Evolutionary conservation across 2,797 vertebrate genomes (phyloP).

Genomic region (Lemur catta): DNA sequence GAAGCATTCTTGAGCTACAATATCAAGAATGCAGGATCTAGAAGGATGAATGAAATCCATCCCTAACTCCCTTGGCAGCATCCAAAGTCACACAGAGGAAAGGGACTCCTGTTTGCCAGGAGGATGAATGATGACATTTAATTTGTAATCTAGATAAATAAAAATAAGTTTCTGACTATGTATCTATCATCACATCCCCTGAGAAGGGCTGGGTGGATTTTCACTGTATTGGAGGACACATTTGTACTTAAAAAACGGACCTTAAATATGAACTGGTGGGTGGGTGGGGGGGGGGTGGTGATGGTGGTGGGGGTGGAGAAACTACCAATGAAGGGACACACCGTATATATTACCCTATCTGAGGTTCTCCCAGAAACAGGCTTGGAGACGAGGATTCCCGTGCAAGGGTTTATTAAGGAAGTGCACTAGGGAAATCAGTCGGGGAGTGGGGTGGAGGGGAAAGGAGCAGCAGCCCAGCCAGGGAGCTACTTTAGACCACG

Average conservation of each 20-base stretch:
- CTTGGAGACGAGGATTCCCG: neutral
- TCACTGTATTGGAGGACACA: neutral
- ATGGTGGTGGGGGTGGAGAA: neutral
- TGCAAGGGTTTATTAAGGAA: neutral
- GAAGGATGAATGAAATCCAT: neutral
- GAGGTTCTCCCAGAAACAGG: neutral
- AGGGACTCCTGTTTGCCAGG: neutral
- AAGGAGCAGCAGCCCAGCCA: neutral
- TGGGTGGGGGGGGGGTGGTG: fast-evolving
- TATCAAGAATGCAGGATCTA: neutral
- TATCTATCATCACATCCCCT: neutral
- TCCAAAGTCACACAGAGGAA: neutral
- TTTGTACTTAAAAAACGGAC: neutral
- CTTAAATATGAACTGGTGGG: neutral
- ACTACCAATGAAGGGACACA: neutral
- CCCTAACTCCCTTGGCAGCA: neutral
- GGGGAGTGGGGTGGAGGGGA: neutral
- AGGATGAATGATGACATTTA: neutral
- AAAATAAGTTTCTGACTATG: neutral
- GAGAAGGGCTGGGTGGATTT: neutral
- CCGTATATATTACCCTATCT: neutral
- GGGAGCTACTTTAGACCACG: neutral
- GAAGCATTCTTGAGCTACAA: neutral
- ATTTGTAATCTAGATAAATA: neutral
- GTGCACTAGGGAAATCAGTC: neutral